Evolutionary conservation across 2,797 vertebrate species (phyloP), one percentile per base, ranked within the genome.

Genomic region (Molossus alvarezi): DNA sequence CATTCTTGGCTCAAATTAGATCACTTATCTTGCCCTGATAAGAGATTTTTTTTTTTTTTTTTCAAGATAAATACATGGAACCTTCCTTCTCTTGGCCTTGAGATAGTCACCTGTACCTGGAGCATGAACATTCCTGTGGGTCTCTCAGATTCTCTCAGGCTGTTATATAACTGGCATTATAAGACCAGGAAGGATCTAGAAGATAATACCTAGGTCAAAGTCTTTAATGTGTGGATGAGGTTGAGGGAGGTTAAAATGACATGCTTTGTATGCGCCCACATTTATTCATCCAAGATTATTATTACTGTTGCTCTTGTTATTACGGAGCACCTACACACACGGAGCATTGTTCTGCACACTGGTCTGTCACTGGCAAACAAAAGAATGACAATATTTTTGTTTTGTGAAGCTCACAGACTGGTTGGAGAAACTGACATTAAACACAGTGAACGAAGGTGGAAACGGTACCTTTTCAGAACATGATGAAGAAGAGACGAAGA

Each of bases 131-230:
- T 95, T 86, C 69, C 55, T 76, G 62, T 57, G 79, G 33, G 45
- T 57, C 53, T 95, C 33, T 88, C 9, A 14, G 89, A 76, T 86
- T 60, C 12, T 86, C 41, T 95, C 62, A 65, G 82, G 33, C 64
- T 85, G 37, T 95, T 86, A 88, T 33, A n/a, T 80, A 95, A 90
- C 64, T 48, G 76, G 81, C 15, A 88, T 85, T 84, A 8, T 71
- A 80, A 94, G 85, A 91, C 58, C 90, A 64, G 77, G 91, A 92
- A 91, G 67, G 71, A 86, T 91, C 80, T 91, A 90, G 91, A 90
- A 93, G 94, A 80, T 77, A 91, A 89, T 13, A 87, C 8, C 11
- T 17, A n/a, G 79, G 82, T 85, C 67, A 53, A 86, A n/a, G 67
- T 87, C 67, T 94, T 82, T 79, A 48, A 75, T 33, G 73, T 76